These are phyloP conservation scores for Spialia ferax DNA, from an alignment of 2,888 invertebrate species.

Conservation along the genomic window DNA sequence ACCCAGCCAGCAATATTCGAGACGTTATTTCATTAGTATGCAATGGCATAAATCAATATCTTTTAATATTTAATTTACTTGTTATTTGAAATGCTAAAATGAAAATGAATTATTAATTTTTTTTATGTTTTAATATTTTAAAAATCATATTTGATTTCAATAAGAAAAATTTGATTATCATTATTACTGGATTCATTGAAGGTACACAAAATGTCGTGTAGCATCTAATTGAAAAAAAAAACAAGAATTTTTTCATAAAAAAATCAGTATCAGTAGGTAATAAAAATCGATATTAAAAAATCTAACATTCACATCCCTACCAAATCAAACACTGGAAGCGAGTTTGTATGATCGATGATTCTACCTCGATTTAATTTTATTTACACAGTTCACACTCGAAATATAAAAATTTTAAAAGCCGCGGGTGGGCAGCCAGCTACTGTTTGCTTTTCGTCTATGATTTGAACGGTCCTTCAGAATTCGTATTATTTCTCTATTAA, in stretches of 20 bases:
- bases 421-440: constrained; percentile 81
- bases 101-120: too few species aligned
- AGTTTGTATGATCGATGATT: constrained; percentile 74
- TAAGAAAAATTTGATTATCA: too few species aligned
- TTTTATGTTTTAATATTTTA: too few species aligned
- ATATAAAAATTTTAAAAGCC: constrained; percentile 67
- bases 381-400: constrained; percentile 74
- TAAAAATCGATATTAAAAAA: background rate
- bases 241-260: too few species aligned
- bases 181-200: too few species aligned
- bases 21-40: background rate
- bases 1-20: background rate
- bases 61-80: background rate
- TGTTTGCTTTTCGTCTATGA: constrained; percentile 75
- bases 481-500: background rate
- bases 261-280: too few species aligned
- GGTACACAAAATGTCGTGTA: too few species aligned
- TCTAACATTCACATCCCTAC: constrained; percentile 52
- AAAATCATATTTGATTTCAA: too few species aligned
- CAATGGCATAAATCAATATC: background rate
- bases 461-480: constrained; percentile 60
- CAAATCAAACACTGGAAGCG: constrained; percentile 61
- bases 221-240: too few species aligned
- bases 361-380: constrained; percentile 75
- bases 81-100: too few species aligned